phyloP scores from a whole-genome alignment of 2,888 invertebrate genomes.

The Autographa pulchrina region DNA sequence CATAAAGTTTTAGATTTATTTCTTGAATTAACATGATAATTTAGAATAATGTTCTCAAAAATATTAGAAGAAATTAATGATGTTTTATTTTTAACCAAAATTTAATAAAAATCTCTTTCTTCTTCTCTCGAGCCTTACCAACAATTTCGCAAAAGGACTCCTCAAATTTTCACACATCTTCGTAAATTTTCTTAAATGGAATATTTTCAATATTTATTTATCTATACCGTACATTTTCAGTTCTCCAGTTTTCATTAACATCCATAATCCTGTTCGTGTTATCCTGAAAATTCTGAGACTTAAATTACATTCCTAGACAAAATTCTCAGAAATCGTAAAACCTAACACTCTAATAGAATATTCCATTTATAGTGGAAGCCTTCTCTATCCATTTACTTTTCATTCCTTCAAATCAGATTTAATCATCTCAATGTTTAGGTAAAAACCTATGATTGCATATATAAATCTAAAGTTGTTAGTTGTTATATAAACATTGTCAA shows the following conservation, averaged over 20 bases:
- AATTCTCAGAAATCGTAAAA: constrained; percentile 56
- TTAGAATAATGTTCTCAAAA: neutral
- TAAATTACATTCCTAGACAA: constrained; percentile 67
- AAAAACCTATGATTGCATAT: constrained; percentile 2
- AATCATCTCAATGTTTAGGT: neutral
- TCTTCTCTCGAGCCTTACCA: neutral
- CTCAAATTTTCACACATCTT: neutral
- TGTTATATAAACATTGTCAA: neutral
- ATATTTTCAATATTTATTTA: constrained; percentile 7
- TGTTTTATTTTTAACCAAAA: neutral
- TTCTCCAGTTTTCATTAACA: constrained; percentile 25
- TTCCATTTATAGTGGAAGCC: constrained; percentile 10
- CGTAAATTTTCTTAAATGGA: neutral
- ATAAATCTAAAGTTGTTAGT: neutral
- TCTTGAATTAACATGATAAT: neutral
- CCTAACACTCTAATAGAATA: constrained; percentile 33
- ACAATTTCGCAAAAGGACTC: neutral
- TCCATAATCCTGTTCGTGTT: constrained; percentile 10
- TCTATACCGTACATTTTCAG: constrained; percentile 25
- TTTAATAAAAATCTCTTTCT: neutral
- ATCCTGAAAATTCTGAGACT: constrained; percentile 62
- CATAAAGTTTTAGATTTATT: neutral
- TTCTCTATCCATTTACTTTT: neutral
- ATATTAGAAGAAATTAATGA: neutral
- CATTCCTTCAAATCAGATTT: neutral